Base-by-base conservation (phyloP, 1,140 invertebrate species). In the Halesus radiatus region DNA sequence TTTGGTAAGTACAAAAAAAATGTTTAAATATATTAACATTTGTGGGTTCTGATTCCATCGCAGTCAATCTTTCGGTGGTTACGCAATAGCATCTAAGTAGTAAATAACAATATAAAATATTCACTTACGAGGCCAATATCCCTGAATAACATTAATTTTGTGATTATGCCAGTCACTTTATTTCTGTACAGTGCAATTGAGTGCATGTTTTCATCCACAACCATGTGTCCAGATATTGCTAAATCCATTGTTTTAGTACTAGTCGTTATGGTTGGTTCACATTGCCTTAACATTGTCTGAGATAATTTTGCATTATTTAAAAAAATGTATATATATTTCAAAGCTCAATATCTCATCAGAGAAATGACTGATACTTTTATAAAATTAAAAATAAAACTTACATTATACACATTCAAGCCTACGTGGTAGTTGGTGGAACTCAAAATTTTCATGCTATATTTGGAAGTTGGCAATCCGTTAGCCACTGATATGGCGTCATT, bases 171-270 rank as follows among this genome's bases (percentile, higher is more conserved):
- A 3, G 4, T 18, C 8, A 77, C 7, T 8, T 89, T 89, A 64
- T 86, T 86, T 15, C 91, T 85, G 20, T 89, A 86, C 8, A 88
- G 54, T 0, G 89, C 90, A 0, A 88, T 85, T 18, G 83, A 83
- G 18, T 91, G 85, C 0, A 92, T 88, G 54, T 90, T 85, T 15
- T 91, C 89, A 66, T 91, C 90, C 1, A 90, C 86, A 3, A 93
- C 87, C 20, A 87, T 84, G 82, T 92, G 91, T 0, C 93, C 93
- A 83, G 90, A 93, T 13, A 94, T 84, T 0, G 92, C 89, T 80
- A 94, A 86, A 81, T 94, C 92, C n/a, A 88, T 68, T 81, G 92
- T 89, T 77, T 89, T 89, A 16, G 89, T 85, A 1, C 77, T 68
- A 5, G 90, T 60, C 3, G 88, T 86, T 50, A 92, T 86, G 52